Conservation (phyloP, 2,888 invertebrate species). For the Drosophila flavopinicola region DNA sequence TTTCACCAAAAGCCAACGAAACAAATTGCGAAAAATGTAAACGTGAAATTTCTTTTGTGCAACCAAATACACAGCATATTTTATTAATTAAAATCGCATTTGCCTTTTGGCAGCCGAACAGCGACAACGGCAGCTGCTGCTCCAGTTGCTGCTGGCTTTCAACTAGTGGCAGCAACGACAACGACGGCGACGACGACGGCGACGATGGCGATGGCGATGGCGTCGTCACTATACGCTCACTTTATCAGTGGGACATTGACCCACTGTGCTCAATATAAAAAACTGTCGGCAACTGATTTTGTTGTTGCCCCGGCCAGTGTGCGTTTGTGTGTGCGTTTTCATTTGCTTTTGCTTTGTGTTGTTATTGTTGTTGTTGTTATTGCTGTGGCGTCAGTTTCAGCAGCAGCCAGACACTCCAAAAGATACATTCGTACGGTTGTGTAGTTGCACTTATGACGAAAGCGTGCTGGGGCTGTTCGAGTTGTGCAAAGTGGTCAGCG, state of each 20-base stretch:
- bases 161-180: constrained; percentile 50
- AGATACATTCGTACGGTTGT: constrained; percentile 35
- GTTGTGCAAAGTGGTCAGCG: constrained; percentile 51
- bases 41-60: constrained; percentile 74
- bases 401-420: constrained; percentile 44
- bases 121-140: constrained; percentile 49
- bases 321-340: constrained; percentile 21
- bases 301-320: too few relatives aligned
- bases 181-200: constrained; percentile 6
- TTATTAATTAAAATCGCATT: constrained; percentile 79
- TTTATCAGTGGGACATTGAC: constrained; percentile 84
- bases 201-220: constrained; percentile 23
- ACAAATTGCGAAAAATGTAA: constrained; percentile 52
- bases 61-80: constrained; percentile 71
- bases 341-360: constrained; percentile 39
- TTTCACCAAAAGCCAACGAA: constrained; percentile 37
- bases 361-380: constrained; percentile 44
- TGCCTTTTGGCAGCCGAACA: constrained; percentile 61
- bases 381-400: constrained; percentile 45
- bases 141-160: constrained; percentile 73
- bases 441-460: constrained; percentile 64
- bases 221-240: constrained; percentile 64
- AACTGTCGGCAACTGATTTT: constrained; percentile 76
- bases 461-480: constrained; percentile 47
- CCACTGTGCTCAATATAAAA: constrained; percentile 82